Evolutionary conservation across 2,797 vertebrate genomes (phyloP).

Genomic region (Leucoraja ocellata): DNA sequence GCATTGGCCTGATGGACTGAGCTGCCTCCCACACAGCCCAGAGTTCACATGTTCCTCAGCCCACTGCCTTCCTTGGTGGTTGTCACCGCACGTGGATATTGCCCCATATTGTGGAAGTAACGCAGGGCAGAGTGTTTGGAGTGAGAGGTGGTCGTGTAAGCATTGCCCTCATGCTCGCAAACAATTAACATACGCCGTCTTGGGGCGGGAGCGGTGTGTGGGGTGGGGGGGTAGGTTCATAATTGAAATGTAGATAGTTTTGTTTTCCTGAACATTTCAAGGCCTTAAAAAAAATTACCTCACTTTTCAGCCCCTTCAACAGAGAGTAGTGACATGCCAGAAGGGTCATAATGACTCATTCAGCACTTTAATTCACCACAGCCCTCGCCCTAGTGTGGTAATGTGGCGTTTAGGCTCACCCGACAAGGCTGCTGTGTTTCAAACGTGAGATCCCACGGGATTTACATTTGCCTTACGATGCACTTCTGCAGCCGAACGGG

Average conservation of each 20-base stretch:
- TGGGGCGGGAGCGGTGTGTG: not conserved
- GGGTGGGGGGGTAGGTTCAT: not conserved
- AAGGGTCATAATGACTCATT: not conserved
- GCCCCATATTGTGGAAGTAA: not conserved
- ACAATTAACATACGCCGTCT: not conserved
- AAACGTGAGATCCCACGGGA: no score
- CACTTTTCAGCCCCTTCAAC: not conserved
- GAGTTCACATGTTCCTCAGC: not conserved
- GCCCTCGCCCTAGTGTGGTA: not conserved
- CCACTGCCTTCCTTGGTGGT: not conserved
- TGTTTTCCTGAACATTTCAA: not conserved
- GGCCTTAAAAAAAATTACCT: no score
- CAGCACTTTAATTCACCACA: not conserved
- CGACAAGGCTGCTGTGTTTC: not conserved
- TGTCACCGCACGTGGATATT: not conserved
- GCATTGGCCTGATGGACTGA: not conserved
- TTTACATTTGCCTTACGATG: not conserved
- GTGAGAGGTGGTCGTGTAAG: not conserved
- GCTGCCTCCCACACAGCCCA: not conserved
- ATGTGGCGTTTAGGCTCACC: not conserved
- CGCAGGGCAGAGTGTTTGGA: no score
- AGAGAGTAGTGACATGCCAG: not conserved
- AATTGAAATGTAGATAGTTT: not conserved
- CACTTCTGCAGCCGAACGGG: not conserved
- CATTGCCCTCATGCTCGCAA: not conserved